These are phyloP conservation scores for Erythrolamprus reginae DNA, from an alignment of 2,113 vertebrate genomes.

Conservation along the genomic window DNA sequence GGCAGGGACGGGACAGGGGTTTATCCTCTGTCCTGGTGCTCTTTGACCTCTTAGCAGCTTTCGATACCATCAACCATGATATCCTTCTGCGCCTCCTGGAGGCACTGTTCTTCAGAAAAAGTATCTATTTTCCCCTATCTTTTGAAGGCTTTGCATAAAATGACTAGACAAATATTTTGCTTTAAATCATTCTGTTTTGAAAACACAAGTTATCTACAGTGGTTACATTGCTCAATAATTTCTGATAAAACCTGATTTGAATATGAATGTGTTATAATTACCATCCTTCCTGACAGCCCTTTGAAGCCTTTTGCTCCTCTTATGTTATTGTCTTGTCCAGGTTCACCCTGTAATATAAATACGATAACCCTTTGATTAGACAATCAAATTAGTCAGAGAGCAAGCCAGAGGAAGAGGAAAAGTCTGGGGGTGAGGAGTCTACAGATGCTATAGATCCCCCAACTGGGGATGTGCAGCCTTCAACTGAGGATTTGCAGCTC, in stretches of 20 bases:
- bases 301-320: slow-evolving; percentile 48
- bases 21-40: too few species aligned
- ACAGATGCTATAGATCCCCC: too few species aligned
- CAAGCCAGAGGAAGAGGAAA: too few species aligned
- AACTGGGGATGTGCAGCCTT: too few species aligned
- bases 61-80: too few species aligned
- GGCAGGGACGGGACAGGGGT: too few species aligned
- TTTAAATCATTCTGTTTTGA: background rate
- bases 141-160: background rate
- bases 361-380: background rate
- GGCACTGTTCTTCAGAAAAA: too few species aligned
- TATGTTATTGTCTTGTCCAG: slow-evolving; percentile 41
- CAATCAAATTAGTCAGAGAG: too few species aligned
- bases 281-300: slow-evolving; percentile 46
- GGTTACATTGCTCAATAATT: background rate
- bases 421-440: too few species aligned
- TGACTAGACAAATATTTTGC: background rate
- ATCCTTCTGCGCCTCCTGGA: too few species aligned
- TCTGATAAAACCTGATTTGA: background rate
- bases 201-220: background rate
- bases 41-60: too few species aligned
- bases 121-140: background rate
- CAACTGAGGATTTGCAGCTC: too few species aligned
- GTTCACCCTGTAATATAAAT: slow-evolving; percentile 43
- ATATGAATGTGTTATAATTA: slow-evolving; percentile 19